Evolutionary conservation across 1,140 invertebrate genomes (phyloP).

Genomic region (Parapsyche elsis): DNA sequence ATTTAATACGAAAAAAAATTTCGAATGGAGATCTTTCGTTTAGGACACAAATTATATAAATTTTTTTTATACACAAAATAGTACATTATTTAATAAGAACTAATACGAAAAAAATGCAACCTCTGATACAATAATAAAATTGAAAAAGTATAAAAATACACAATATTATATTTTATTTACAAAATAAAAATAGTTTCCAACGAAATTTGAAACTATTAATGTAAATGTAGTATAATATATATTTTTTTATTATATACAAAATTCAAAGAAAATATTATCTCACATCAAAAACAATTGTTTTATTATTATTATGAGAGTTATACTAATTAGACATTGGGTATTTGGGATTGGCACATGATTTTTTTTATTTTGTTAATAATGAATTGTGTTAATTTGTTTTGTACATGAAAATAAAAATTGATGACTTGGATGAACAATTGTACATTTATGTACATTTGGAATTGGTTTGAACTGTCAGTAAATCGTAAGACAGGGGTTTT

Average conservation of each 20-base stretch:
- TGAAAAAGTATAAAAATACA: conserved; percentile 20
- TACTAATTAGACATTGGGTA: not conserved
- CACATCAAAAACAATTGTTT: too few species aligned
- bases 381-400: not conserved
- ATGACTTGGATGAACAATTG: not conserved
- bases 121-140: not conserved
- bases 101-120: not conserved
- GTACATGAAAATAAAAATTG: not conserved
- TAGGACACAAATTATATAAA: not conserved
- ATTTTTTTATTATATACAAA: too few species aligned
- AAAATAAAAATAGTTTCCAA: not conserved
- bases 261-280: too few species aligned
- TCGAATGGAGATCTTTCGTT: conserved; percentile 15
- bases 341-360: not conserved
- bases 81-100: not conserved
- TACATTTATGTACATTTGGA: conserved; percentile 51
- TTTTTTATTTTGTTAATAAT: not conserved
- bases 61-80: conserved; percentile 1
- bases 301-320: not conserved
- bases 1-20: conserved; percentile 8
- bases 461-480: conserved; percentile 63
- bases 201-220: not conserved
- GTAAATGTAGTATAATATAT: too few species aligned
- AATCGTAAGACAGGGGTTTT: conserved; percentile 64
- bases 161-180: conserved; percentile 2